These are phyloP conservation scores for Temnothorax rugatulus DNA, from an alignment of 2,888 invertebrate species.

Conservation along the genomic window DNA sequence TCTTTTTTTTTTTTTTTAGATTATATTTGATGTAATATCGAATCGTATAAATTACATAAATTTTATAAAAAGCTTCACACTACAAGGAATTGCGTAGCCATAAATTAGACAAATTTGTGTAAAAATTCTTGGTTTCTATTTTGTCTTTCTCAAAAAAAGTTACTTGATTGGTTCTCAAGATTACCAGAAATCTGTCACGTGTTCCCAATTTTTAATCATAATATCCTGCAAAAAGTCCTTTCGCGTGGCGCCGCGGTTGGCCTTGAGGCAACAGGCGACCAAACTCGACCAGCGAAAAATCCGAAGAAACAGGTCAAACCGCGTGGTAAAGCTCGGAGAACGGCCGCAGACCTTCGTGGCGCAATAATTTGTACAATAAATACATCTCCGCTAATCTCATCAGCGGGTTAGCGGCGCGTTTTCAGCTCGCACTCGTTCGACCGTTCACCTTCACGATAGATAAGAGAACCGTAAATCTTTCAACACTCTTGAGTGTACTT, in stretches of 20 bases:
- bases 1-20: background rate
- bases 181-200: background rate
- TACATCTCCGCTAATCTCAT: slow-evolving; percentile 66
- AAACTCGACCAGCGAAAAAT: slow-evolving; percentile 34
- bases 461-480: slow-evolving; percentile 19
- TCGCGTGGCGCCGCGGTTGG: background rate
- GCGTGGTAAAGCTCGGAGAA: slow-evolving; percentile 20
- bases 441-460: slow-evolving; percentile 42
- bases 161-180: background rate
- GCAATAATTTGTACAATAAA: slow-evolving; percentile 68
- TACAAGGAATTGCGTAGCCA: background rate
- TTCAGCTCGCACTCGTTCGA: slow-evolving; percentile 42
- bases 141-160: background rate
- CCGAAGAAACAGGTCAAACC: slow-evolving; percentile 49
- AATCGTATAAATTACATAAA: background rate
- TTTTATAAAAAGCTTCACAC: background rate
- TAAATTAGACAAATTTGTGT: background rate
- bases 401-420: slow-evolving; percentile 57
- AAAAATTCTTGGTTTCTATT: background rate
- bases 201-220: background rate
- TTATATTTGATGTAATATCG: background rate
- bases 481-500: slow-evolving; percentile 25
- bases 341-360: slow-evolving; percentile 25
- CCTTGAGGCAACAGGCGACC: slow-evolving; percentile 13
- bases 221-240: background rate